Evolutionary conservation across 2,888 invertebrate species (phyloP), one percentile per base, ranked within the genome.

Genomic region (Spodoptera picta): DNA sequence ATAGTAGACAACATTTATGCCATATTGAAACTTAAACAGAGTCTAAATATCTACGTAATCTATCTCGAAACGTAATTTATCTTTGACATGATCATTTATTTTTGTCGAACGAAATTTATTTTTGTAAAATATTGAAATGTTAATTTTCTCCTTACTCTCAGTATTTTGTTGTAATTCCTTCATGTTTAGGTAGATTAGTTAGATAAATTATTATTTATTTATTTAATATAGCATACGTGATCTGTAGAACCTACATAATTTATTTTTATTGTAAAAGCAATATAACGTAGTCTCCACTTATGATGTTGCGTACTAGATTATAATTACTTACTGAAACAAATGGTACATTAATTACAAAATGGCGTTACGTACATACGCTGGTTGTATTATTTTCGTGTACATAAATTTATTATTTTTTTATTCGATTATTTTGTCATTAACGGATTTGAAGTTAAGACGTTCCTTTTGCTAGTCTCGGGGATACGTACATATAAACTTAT

Each of bases 201-300:
- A 93, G 91, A 88, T 87, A 91, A 91, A 92, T 89, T 87, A 82
- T 90, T 89, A 92, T 93, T 94, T 93, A 94, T 94, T 93, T 92
- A 93, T 94, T 93, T 87, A 90, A 86, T 80, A 86, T 92, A 93
- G 90, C 83, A 79, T 86, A 87, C 88, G 90, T 86, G 84, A 82
- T 84, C 80, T 83, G 86, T 87, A 89, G 88, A 85, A 81, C 85
- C 83, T 83, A 86, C 84, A 83, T 88, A 88, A 91, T 91, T 92
- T 92, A 91, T 91, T 92, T 86, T 85, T 81, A 82, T 86, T 87
- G 85, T 84, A 86, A 84, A 87, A 88, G 85, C 87, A 87, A 87
- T 88, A 83, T 85, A 80, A 80, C 74, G 65, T 85, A 84, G 87
- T 85, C 88, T 88, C 89, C 87, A 86, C 86, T 89, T 80, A 80